These are phyloP conservation scores for Dastarcus helophoroides DNA, from an alignment of 2,888 invertebrate species.

Conservation along the genomic window DNA sequence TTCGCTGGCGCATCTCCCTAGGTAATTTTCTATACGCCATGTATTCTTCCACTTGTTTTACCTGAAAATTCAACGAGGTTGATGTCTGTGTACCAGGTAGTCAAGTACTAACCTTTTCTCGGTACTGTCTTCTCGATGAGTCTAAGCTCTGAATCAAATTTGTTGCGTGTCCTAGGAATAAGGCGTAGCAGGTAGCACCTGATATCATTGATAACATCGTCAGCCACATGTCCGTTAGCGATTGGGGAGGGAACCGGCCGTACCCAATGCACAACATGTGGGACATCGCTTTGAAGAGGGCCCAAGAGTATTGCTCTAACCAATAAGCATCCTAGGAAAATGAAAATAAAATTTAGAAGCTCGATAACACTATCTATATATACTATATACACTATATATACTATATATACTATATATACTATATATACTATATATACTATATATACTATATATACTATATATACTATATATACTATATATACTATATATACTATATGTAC, in stretches of 20 bases:
- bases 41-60: constrained; percentile 99
- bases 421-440: too few species aligned
- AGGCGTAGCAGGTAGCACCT: constrained; percentile 96
- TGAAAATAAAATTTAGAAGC: too few species aligned
- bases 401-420: too few species aligned
- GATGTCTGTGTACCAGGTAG: too few species aligned
- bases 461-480: too few species aligned
- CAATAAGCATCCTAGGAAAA: constrained; percentile 81
- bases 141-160: constrained; percentile 97
- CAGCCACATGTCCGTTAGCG: constrained; percentile 96
- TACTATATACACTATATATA: too few species aligned
- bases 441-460: too few species aligned
- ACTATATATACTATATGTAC: too few species aligned
- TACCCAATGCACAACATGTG: constrained; percentile 99
- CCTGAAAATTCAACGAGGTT: too few species aligned
- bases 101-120: constrained; percentile 72
- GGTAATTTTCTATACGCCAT: constrained; percentile 97
- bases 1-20: constrained; percentile 88
- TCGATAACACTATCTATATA: too few species aligned
- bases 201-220: constrained; percentile 99
- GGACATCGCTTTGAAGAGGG: constrained; percentile 96
- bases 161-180: constrained; percentile 96
- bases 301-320: constrained; percentile 98
- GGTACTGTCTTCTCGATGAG: constrained; percentile 91
- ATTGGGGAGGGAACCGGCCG: constrained; percentile 95